phyloP scores from a whole-genome alignment of 2,888 invertebrate genomes.

The Tolmerus cingulatus region DNA sequence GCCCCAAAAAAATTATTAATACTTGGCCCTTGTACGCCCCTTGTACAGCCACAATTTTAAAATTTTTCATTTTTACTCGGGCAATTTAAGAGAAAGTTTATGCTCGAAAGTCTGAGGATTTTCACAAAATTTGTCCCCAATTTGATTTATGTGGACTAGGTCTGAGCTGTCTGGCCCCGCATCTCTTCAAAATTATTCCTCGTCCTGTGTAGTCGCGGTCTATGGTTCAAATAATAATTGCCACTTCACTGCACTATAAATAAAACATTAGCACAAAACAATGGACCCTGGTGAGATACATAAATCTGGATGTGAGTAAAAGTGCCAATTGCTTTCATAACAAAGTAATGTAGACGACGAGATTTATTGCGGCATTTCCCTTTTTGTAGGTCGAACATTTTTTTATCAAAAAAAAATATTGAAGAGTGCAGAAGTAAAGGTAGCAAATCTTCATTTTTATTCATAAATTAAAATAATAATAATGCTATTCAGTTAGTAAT shows the following conservation, averaged over 20 bases:
- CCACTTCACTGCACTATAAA: neutral
- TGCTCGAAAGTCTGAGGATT: neutral
- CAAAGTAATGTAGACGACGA: neutral
- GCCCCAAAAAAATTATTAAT: no score
- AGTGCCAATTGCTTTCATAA: neutral
- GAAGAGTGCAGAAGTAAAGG: no score
- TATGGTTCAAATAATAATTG: neutral
- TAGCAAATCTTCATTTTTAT: no score
- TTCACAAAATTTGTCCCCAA: conserved; percentile 7
- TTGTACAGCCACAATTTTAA: no score
- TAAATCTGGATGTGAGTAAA: neutral
- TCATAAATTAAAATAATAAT: no score
- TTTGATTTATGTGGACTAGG: conserved; percentile 15
- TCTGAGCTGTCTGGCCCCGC: neutral
- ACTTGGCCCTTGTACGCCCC: no score
- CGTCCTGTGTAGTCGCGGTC: neutral
- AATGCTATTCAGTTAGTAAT: no score
- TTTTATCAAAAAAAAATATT: no score
- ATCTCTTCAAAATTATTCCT: neutral
- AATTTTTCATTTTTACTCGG: no score
- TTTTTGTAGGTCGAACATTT: neutral
- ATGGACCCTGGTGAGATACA: neutral
- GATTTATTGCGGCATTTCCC: neutral
- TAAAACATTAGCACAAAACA: conserved; percentile 3
- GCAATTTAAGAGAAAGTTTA: neutral